phyloP scores from a whole-genome alignment of 2,888 invertebrate genomes.

The Stegana nigrithorax region DNA sequence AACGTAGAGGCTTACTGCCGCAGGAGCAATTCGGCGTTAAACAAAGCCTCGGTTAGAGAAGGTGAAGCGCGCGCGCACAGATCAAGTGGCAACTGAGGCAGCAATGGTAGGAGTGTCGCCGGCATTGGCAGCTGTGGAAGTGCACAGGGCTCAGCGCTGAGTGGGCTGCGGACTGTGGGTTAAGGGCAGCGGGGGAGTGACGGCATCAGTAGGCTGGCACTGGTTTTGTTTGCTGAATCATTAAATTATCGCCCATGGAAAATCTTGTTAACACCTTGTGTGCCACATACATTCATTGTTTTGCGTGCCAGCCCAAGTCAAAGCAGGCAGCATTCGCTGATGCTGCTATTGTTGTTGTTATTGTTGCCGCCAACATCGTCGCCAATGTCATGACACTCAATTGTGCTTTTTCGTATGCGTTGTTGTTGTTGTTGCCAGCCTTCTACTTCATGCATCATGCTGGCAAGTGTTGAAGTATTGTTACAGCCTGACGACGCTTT shows the following conservation, averaged over 20 bases:
- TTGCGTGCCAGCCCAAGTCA: too few species aligned
- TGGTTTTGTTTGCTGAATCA: constrained; percentile 43
- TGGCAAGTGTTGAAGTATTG: constrained; percentile 14
- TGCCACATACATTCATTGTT: constrained; percentile 29
- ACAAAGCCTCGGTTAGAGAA: neutral
- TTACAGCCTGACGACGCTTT: neutral
- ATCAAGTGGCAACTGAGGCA: neutral
- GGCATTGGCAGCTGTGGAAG: neutral
- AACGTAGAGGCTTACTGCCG: neutral
- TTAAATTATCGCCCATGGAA: constrained; percentile 53
- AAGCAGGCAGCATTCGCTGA: too few species aligned
- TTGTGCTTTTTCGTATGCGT: neutral
- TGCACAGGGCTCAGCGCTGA: neutral
- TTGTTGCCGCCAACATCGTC: neutral
- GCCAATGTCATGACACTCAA: constrained; percentile 10
- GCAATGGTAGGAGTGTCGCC: neutral
- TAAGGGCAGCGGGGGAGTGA: too few species aligned
- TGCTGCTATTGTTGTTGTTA: neutral
- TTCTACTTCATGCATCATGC: constrained; percentile 8
- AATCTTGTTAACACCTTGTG: constrained; percentile 52
- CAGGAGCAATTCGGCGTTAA: constrained; percentile 1
- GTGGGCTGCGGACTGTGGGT: neutral
- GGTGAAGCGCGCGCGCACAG: neutral
- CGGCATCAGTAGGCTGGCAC: constrained; percentile 12
- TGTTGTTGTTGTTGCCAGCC: constrained; percentile 5